These are phyloP conservation scores for Xyrichtys novacula DNA, from an alignment of 2,797 vertebrate genomes.

Conservation along the genomic window DNA sequence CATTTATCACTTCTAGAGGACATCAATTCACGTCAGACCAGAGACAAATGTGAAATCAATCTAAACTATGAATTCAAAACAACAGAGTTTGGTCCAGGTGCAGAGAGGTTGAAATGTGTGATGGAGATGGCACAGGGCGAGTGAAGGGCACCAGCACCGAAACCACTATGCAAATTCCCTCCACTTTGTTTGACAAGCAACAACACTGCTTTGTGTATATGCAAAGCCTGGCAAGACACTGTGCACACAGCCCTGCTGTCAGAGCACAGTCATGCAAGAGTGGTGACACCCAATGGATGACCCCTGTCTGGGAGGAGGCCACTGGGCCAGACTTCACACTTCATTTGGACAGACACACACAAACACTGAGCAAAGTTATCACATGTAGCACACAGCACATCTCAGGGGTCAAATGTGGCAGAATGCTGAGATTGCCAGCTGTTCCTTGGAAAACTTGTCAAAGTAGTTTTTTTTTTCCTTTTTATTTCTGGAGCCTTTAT, in stretches of 20 bases:
- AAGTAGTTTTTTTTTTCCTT: constrained; percentile 52
- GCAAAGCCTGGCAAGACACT: constrained; percentile 79
- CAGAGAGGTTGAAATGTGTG: constrained; percentile 34
- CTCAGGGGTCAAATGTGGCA: constrained; percentile 43
- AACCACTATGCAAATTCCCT: constrained; percentile 83
- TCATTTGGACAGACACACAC: constrained; percentile 39
- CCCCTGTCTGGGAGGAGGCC: constrained; percentile 63
- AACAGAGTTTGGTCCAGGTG: constrained; percentile 17
- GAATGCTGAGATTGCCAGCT: constrained; percentile 32
- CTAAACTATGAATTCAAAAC: constrained; percentile 33
- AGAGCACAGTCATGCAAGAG: constrained; percentile 61
- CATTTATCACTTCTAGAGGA: constrained; percentile 42
- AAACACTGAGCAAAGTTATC: constrained; percentile 18
- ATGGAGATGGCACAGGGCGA: constrained; percentile 58
- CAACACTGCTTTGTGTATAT: constrained; percentile 85
- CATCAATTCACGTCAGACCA: not conserved
- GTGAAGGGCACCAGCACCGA: constrained; percentile 80
- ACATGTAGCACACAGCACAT: constrained; percentile 11
- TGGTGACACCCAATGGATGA: constrained; percentile 72
- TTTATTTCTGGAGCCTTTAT: constrained; percentile 45
- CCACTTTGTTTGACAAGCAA: constrained; percentile 86
- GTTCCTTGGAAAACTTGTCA: constrained; percentile 45
- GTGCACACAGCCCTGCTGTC: constrained; percentile 73
- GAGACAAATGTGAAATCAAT: constrained; percentile 53
- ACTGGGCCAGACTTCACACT: constrained; percentile 54